phyloP scores from a whole-genome alignment of 2,888 invertebrate genomes.

The Eucera pruinosa region DNA sequence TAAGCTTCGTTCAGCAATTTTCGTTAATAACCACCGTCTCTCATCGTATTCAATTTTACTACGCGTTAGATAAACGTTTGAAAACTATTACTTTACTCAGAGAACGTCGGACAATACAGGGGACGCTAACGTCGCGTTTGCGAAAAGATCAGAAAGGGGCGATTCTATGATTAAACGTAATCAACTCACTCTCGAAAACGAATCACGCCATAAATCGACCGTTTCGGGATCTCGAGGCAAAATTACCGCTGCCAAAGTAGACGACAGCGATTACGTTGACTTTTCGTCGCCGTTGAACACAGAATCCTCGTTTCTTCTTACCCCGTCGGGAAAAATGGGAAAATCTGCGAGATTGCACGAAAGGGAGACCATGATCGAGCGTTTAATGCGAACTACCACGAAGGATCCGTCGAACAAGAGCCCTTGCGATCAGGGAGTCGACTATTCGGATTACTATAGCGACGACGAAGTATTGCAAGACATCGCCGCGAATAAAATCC shows the following conservation, averaged over 20 bases:
- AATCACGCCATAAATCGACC: neutral
- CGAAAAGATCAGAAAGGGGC: slow-evolving; percentile 3
- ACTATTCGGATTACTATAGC: slow-evolving; percentile 71
- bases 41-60: neutral
- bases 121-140: neutral
- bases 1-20: slow-evolving; percentile 53
- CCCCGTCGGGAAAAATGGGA: neutral
- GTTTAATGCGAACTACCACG: slow-evolving; percentile 64
- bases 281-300: slow-evolving; percentile 15
- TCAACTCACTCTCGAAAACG: neutral
- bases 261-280: slow-evolving; percentile 46
- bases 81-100: slow-evolving; percentile 34
- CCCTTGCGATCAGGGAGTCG: slow-evolving; percentile 52
- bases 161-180: slow-evolving; percentile 6
- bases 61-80: slow-evolving; percentile 35
- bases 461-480: slow-evolving; percentile 59
- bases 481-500: slow-evolving; percentile 43
- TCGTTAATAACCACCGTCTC: neutral
- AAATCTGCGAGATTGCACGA: neutral
- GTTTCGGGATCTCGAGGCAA: neutral
- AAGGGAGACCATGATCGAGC: slow-evolving; percentile 50
- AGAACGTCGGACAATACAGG: slow-evolving; percentile 22
- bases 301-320: neutral
- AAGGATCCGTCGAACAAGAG: slow-evolving; percentile 56
- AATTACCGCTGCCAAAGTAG: slow-evolving; percentile 23